Evolutionary conservation across 1,140 invertebrate species (phyloP), one percentile per base, ranked within the genome.

Genomic region (Magallana gigas): DNA sequence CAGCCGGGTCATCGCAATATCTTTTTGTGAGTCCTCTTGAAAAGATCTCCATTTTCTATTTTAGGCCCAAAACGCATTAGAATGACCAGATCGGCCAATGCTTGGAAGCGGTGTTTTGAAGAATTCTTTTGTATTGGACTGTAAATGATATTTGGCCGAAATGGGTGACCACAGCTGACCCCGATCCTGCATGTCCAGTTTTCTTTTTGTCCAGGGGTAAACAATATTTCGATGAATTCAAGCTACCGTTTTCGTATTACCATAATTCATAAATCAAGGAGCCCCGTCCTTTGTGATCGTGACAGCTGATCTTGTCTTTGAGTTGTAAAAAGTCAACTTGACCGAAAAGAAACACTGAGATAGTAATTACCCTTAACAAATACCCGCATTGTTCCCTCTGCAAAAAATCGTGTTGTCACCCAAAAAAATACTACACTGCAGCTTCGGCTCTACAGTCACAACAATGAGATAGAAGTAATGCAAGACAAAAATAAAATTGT

Each of bases 141-240:
- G 68, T 76, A 76, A 76, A 76, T 76, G 68, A 76, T 76, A 76
- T 76, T 76, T 76, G 68, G 68, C 68, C 68, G 68, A 76, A 76
- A 76, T 76, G 68, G 68, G 23, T 76, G 68, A 76, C 68, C 68
- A 76, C 23, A 29, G 36, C 68, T 76, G 68, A 76, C 68, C 68
- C 23, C 23, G 23, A 29, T 18, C 8, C 23, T 36, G 23, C 9
- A 36, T 29, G 68, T 76, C 68, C 68, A 76, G 68, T 76, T 76
- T 12, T 29, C 68, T 76, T 76, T 76, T 76, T 76, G 68, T 76
- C 68, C 68, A 12, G 36, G 68, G 68, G 68, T 76, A 76, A 76
- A 76, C 68, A 76, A 76, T 76, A 76, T 76, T 76, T 76, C 8
- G 68, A 76, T 76, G 68, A 76, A 76, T 76, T 36, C 68, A 76